phyloP scores from a whole-genome alignment of 2,888 invertebrate genomes.

The Yponomeuta cagnagella region DNA sequence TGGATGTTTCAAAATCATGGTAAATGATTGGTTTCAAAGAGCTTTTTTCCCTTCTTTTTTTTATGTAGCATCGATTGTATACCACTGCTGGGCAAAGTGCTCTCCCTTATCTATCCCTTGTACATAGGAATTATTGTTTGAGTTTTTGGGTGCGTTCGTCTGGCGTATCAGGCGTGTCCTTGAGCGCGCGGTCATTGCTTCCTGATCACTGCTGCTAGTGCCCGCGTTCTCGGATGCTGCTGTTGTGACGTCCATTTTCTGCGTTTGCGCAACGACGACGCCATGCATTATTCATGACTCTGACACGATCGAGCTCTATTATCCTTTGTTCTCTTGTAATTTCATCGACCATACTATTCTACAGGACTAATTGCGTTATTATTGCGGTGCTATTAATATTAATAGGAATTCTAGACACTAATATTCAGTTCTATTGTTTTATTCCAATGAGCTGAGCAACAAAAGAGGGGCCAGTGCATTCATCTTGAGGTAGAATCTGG shows the following conservation, averaged over 20 bases:
- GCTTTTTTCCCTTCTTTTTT: background rate
- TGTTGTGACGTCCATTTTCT: conserved; percentile 26
- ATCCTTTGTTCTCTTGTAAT: conserved; percentile 48
- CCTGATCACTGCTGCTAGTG: conserved; percentile 45
- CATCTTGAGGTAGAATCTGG: background rate
- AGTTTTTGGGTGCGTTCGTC: conserved; percentile 17
- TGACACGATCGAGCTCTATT: conserved; percentile 37
- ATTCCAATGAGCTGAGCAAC: conserved; percentile 8
- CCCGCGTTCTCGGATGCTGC: conserved; percentile 23
- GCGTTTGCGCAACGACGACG: conserved; percentile 48
- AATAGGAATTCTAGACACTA: conserved; percentile 8
- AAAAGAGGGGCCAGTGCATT: background rate
- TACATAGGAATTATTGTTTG: background rate
- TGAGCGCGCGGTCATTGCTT: conserved; percentile 63
- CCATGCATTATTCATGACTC: conserved; percentile 51
- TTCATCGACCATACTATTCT: conserved; percentile 14
- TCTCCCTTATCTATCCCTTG: no score
- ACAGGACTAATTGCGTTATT: conserved; percentile 15
- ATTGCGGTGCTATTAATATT: conserved; percentile 14
- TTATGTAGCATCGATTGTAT: background rate
- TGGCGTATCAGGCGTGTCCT: conserved; percentile 31
- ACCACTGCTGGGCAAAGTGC: background rate
- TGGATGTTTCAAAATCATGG: background rate
- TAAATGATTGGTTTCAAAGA: background rate
- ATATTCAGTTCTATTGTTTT: conserved; percentile 12